Conservation (phyloP, 2,888 invertebrate genomes). For the Sycophila texana region DNA sequence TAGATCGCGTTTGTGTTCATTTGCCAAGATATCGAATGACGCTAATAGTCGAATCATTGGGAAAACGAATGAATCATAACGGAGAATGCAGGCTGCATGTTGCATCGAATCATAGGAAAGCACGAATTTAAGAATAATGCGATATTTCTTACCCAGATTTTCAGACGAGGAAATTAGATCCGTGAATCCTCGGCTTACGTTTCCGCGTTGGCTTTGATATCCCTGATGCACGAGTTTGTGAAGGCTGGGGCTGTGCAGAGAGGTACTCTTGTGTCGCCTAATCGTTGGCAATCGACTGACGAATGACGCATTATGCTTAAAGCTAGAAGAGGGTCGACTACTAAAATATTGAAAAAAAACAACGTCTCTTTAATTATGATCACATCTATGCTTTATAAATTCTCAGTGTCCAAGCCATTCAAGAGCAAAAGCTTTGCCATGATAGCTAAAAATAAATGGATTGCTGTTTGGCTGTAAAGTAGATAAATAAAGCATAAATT, state of each 20-base stretch:
- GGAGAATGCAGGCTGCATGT: too few relatives aligned
- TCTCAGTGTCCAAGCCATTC: constrained; percentile 20
- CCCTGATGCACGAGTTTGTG: constrained; percentile 78
- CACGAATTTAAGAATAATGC: too few relatives aligned
- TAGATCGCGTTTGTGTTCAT: too few relatives aligned
- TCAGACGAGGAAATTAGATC: constrained; percentile 86
- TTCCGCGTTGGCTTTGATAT: constrained; percentile 65
- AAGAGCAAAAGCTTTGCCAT: constrained; percentile 10
- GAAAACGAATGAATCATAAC: too few relatives aligned
- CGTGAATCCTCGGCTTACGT: constrained; percentile 79
- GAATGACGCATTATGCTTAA: constrained; percentile 95
- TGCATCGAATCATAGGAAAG: too few relatives aligned
- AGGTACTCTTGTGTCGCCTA: constrained; percentile 87
- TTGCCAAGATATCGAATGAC: too few relatives aligned
- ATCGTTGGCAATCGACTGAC: constrained; percentile 93
- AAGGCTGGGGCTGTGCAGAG: constrained; percentile 85
- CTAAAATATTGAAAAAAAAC: constrained; percentile 57
- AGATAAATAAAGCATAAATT: too few relatives aligned
- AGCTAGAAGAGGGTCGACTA: constrained; percentile 87
- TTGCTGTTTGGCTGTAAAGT: too few relatives aligned
- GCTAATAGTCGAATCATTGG: too few relatives aligned
- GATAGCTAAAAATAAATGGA: not conserved
- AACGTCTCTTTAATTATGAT: constrained; percentile 43
- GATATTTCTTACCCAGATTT: constrained; percentile 80
- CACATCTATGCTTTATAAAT: constrained; percentile 16